phyloP scores from a whole-genome alignment of 2,797 vertebrate species.

The Loriculus beryllinus region DNA sequence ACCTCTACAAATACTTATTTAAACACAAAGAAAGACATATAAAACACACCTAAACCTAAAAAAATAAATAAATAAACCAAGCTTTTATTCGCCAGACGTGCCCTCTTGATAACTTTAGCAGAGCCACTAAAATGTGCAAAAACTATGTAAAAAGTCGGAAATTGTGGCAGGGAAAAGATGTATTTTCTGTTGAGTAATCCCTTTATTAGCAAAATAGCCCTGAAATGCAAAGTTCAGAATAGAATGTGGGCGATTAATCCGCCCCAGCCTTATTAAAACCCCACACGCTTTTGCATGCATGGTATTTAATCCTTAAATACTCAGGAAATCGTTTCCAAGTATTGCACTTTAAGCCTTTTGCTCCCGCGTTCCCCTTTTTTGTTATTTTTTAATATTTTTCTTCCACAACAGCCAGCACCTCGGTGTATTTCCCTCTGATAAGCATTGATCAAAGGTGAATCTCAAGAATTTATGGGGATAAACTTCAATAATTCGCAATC shows the following conservation, averaged over 20 bases:
- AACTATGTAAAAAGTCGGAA: neutral
- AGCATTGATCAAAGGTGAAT: constrained; percentile 65
- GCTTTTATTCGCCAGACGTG: constrained; percentile 3
- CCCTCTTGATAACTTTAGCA: neutral
- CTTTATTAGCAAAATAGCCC: neutral
- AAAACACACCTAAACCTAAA: neutral
- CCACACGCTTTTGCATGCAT: neutral
- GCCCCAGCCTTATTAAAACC: neutral
- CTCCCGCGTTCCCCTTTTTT: neutral
- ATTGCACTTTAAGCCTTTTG: neutral
- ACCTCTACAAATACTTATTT: neutral
- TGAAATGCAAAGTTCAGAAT: neutral
- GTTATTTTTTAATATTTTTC: neutral
- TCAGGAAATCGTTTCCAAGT: neutral
- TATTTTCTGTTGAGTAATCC: neutral
- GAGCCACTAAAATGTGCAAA: neutral
- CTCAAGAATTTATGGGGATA: constrained; percentile 58
- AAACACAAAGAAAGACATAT: neutral
- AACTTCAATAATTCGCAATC: constrained; percentile 46
- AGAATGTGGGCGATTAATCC: neutral
- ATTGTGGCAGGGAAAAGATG: neutral
- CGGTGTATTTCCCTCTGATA: neutral
- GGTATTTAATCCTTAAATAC: neutral
- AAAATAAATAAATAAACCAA: neutral
- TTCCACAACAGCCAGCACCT: neutral